Evolutionary conservation across 1,140 invertebrate genomes (phyloP).

Genomic region (Teleopsis dalmanni): DNA sequence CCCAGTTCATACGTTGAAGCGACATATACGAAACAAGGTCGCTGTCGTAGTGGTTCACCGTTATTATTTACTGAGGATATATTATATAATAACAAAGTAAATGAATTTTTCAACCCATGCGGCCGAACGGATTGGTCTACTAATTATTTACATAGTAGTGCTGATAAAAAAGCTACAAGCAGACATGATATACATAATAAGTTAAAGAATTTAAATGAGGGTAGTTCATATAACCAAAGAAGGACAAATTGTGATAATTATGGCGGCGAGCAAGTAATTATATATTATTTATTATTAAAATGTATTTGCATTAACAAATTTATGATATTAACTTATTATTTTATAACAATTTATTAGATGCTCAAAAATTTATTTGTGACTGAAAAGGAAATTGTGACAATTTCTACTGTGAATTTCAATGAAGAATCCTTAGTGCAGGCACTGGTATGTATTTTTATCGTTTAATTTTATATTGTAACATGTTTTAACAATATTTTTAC

Average conservation of each 20-base stretch:
- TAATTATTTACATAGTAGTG: no score
- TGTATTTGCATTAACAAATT: no score
- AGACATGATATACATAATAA: no score
- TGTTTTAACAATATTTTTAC: background rate
- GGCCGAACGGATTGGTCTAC: no score
- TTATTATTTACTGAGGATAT: background rate
- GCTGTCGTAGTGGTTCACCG: slow-evolving; percentile 33
- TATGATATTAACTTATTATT: no score
- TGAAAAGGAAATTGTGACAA: slow-evolving; percentile 19
- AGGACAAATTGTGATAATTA: background rate
- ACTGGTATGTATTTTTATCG: slow-evolving; percentile 14
- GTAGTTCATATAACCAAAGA: no score
- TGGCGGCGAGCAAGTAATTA: background rate
- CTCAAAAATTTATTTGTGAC: slow-evolving; percentile 24
- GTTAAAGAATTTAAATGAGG: no score
- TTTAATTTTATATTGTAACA: background rate
- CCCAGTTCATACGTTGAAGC: slow-evolving; percentile 12
- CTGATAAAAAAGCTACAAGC: no score
- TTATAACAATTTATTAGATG: no score
- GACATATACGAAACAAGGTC: slow-evolving; percentile 1
- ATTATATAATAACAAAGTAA: no score
- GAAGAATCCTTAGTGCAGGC: slow-evolving; percentile 35
- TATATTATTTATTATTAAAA: background rate
- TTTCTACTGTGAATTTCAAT: slow-evolving; percentile 28
- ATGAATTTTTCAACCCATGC: no score